These are phyloP conservation scores for Typhlomys cinereus DNA, from an alignment of 2,113 vertebrate species.

Conservation along the genomic window DNA sequence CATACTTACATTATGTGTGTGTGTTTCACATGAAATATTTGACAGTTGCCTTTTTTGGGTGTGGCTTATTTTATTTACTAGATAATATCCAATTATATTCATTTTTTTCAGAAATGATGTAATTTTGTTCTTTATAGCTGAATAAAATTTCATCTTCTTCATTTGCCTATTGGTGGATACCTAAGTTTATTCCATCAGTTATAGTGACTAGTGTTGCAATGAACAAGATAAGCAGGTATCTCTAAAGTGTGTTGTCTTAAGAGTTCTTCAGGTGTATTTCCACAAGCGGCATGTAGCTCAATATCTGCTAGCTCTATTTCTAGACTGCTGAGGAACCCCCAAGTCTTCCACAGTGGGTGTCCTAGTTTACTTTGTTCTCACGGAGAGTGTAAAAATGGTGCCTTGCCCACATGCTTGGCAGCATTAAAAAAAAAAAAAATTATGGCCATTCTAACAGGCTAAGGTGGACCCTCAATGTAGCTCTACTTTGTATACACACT, in stretches of 20 bases:
- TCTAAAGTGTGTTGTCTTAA: not conserved
- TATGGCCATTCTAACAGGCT: not conserved
- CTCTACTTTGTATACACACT: slow-evolving; percentile 29
- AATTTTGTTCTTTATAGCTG: not conserved
- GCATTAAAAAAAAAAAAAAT: not conserved
- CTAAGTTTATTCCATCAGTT: not conserved
- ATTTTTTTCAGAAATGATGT: not conserved
- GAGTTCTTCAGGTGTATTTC: not conserved
- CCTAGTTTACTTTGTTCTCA: not conserved
- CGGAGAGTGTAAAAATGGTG: not conserved
- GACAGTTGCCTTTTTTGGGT: not conserved
- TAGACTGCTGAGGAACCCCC: not conserved
- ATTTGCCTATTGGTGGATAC: not conserved
- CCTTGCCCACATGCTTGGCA: not conserved
- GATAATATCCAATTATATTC: not conserved
- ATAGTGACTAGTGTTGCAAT: not conserved
- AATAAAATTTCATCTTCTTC: not conserved
- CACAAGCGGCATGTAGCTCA: not conserved
- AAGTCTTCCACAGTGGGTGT: not conserved
- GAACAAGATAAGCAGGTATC: not conserved
- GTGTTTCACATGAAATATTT: not conserved
- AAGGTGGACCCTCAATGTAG: not conserved
- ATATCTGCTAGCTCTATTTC: not conserved
- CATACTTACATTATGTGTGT: not conserved
- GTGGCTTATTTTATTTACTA: not conserved